Base-by-base conservation (phyloP, 2,888 invertebrate species). In the Cartodere bifasciata region DNA sequence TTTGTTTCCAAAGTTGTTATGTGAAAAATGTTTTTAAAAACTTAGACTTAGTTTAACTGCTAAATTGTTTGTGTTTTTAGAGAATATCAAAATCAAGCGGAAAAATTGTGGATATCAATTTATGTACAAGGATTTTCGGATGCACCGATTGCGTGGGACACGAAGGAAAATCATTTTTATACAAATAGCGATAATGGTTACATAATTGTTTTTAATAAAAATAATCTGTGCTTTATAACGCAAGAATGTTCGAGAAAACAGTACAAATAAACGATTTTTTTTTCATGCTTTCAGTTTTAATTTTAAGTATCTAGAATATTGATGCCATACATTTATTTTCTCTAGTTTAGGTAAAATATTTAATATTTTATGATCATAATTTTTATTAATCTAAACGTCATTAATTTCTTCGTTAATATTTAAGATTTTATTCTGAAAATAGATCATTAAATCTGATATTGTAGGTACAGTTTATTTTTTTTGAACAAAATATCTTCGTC, bases 91-190 rank as follows among this genome's bases (percentile, higher is more conserved):
- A 40, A 41, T 15, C 31, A 42, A 10, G 38, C 51, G 10, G 43
- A 43, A 13, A 50, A 58, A 31, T 55, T 60, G 2, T 71, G 70
- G 69, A 47, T 53, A 23, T 60, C 65, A 25, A 43, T 70, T 24
- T 63, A 68, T 40, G 60, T 71, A 4, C 67, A 69, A 45, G 70
- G 72, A 21, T 71, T 70, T 49, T 58, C 60, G 2, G 70, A 71
- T 45, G 53, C 62, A 32, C 67, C 68, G 9, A 50, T 67, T 2
- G 60, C 58, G 32, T 69, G 66, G 62, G 49, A 48, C 33, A 45
- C 56, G 23, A 53, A 60, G 25, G 65, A 68, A 45, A 63, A 69
- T 42, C 53, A 53, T 36, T 66, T 57, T 42, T 67, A 57, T 42
- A 55, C 55, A 1, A 64, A 64, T 42, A 66, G 67, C 26, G 66